phyloP scores from a whole-genome alignment of 2,888 invertebrate genomes.

The Hypolimnas misippus region DNA sequence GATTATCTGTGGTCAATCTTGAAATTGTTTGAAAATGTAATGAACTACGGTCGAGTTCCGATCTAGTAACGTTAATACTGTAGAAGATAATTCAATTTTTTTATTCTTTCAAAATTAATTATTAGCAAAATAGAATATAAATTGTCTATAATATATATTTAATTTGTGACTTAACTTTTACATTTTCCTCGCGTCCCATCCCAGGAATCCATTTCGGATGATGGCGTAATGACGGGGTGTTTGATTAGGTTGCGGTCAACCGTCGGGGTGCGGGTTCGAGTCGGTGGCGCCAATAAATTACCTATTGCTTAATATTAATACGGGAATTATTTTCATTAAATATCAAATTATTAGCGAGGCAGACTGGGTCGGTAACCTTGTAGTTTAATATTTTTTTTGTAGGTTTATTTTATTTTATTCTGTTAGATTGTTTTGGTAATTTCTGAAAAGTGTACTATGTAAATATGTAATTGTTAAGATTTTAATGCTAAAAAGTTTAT shows the following conservation, averaged over 20 bases:
- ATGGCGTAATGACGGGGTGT: constrained; percentile 75
- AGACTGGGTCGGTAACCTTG: neutral
- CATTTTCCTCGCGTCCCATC: constrained; percentile 53
- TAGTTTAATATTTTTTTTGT: neutral
- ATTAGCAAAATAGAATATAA: no score
- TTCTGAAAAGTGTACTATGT: no score
- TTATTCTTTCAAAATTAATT: no score
- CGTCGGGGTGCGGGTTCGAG: constrained; percentile 52
- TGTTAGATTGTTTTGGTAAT: neutral
- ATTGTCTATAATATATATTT: constrained; percentile 12
- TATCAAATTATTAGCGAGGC: neutral
- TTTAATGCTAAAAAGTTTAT: no score
- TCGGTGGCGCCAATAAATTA: constrained; percentile 75
- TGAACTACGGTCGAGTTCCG: no score
- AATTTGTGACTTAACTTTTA: constrained; percentile 52
- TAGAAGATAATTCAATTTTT: no score
- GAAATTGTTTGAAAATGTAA: no score
- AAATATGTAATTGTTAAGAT: no score
- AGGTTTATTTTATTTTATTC: neutral
- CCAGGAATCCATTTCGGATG: constrained; percentile 66
- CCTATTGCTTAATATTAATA: constrained; percentile 57
- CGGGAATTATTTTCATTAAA: constrained; percentile 24
- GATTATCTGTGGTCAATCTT: no score
- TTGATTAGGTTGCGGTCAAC: constrained; percentile 80
- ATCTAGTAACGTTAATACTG: no score